Conservation (phyloP, 2,888 invertebrate genomes). For the Aporophyla lueneburgensis region DNA sequence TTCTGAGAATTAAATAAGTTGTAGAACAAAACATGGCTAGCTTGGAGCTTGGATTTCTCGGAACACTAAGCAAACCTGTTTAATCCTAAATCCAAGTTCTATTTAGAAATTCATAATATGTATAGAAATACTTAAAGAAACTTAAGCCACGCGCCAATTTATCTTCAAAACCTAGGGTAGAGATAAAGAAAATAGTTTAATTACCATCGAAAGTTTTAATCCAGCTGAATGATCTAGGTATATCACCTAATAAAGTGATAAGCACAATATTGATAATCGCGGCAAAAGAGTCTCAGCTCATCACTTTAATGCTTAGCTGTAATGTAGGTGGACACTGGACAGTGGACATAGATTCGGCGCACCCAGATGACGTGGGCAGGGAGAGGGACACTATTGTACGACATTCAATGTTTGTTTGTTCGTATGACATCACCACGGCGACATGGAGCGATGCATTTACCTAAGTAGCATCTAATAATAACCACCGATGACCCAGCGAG, state of each 20-base stretch:
- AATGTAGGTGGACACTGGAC: constrained; percentile 72
- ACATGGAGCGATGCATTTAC: constrained; percentile 76
- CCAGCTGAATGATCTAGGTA: background rate
- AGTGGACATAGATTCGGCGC: constrained; percentile 76
- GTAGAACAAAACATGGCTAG: background rate
- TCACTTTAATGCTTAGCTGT: constrained; percentile 32
- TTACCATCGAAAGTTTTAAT: constrained; percentile 3
- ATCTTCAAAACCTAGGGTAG: background rate
- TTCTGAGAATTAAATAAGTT: background rate
- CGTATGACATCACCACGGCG: constrained; percentile 79
- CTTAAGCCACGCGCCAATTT: background rate
- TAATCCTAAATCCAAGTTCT: background rate
- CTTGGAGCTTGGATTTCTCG: background rate
- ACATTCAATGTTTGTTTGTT: constrained; percentile 70
- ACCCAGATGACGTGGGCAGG: constrained; percentile 78
- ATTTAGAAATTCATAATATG: background rate
- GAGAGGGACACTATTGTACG: constrained; percentile 78
- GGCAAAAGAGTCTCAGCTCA: constrained; percentile 22
- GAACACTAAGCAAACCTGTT: background rate
- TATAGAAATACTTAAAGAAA: too few relatives aligned
- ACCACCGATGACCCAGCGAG: constrained; percentile 67
- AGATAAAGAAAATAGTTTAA: background rate
- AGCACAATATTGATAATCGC: constrained; percentile 18
- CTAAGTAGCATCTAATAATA: constrained; percentile 71
- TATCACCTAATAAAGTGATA: background rate